phyloP scores from a whole-genome alignment of 2,888 invertebrate species.

The Caenorhabditis afra region DNA sequence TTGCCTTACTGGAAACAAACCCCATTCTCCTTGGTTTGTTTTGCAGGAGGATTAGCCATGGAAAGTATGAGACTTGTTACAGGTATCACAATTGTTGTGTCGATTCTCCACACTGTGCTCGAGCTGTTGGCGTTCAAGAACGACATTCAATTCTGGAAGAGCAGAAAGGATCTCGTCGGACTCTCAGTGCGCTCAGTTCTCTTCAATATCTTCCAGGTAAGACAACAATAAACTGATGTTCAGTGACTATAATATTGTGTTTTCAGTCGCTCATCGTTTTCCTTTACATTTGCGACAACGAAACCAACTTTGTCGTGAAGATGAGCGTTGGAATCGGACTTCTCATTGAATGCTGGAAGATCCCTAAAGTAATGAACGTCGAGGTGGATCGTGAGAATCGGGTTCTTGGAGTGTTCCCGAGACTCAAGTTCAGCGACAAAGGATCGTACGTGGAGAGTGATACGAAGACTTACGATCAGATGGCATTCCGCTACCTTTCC shows the following conservation, averaged over 20 bases:
- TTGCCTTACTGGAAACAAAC: constrained; percentile 95
- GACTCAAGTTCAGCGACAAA: constrained; percentile 90
- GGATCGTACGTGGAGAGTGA: constrained; percentile 95
- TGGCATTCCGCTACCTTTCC: constrained; percentile 95
- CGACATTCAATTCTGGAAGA: constrained; percentile 99
- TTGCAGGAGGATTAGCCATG: neutral
- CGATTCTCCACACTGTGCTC: constrained; percentile 96
- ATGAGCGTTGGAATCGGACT: constrained; percentile 95
- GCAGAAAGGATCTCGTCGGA: constrained; percentile 91
- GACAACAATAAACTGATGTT: neutral
- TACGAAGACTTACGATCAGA: constrained; percentile 92
- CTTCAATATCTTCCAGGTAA: constrained; percentile 90
- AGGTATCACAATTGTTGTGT: constrained; percentile 90
- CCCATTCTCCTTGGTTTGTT: constrained; percentile 90
- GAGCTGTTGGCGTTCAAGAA: constrained; percentile 99
- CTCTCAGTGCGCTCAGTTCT: constrained; percentile 97
- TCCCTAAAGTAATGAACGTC: constrained; percentile 86
- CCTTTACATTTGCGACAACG: constrained; percentile 97
- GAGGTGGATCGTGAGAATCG: constrained; percentile 82
- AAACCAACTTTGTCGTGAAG: constrained; percentile 94
- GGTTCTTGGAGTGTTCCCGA: constrained; percentile 88
- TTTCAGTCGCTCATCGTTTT: constrained; percentile 93
- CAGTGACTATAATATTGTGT: neutral
- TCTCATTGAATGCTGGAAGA: constrained; percentile 98
- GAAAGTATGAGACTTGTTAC: neutral